Evolutionary conservation across 2,888 invertebrate species (phyloP).

Genomic region (Priocnemis perturbator): DNA sequence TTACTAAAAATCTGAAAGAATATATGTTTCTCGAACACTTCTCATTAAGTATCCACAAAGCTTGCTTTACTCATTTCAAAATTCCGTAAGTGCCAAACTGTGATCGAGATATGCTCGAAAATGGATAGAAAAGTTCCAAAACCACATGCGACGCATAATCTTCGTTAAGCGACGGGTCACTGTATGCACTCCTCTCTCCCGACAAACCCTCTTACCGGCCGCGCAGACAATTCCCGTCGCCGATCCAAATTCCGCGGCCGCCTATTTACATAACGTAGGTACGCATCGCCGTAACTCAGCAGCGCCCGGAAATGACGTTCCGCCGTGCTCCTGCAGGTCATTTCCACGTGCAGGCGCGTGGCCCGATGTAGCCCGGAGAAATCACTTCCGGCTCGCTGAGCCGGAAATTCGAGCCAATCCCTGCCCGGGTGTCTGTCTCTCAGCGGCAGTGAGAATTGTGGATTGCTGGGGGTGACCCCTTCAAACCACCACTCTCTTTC

Average conservation of each 20-base stretch:
- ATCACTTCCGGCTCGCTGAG: conserved; percentile 64
- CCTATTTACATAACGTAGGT: conserved; percentile 52
- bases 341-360: conserved; percentile 58
- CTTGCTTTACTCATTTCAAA: too few species aligned
- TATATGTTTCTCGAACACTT: too few species aligned
- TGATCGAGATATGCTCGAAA: too few species aligned
- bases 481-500: not conserved
- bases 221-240: too few species aligned
- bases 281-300: conserved; percentile 41
- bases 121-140: too few species aligned
- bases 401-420: conserved; percentile 64
- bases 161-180: too few species aligned
- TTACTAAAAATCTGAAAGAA: too few species aligned
- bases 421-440: conserved; percentile 36
- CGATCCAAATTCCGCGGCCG: not conserved
- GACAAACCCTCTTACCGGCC: too few species aligned
- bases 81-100: too few species aligned
- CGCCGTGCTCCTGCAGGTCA: conserved; percentile 57
- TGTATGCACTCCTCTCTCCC: too few species aligned
- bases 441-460: conserved; percentile 33
- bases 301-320: conserved; percentile 60
- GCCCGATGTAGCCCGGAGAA: conserved; percentile 55
- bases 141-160: too few species aligned
- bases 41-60: too few species aligned
- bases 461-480: conserved; percentile 13